These are phyloP conservation scores for Leucosticte australis DNA, from an alignment of 2,113 vertebrate genomes.

Conservation along the genomic window DNA sequence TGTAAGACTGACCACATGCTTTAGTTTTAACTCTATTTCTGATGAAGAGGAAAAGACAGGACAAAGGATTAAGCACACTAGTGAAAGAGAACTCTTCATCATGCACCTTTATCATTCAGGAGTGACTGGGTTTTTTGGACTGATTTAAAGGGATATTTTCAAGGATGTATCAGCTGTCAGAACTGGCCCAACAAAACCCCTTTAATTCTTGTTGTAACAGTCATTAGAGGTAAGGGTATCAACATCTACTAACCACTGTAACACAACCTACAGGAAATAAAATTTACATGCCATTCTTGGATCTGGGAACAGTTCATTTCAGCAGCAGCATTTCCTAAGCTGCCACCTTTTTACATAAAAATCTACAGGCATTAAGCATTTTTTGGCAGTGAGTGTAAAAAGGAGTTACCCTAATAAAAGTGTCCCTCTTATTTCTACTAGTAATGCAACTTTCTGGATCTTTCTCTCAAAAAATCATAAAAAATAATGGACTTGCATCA, in stretches of 20 bases:
- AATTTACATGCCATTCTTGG: not conserved
- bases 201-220: not conserved
- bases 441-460: not conserved
- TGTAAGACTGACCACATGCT: not conserved
- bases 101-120: not conserved
- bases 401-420: not conserved
- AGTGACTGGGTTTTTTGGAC: not conserved
- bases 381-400: not conserved
- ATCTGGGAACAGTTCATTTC: not conserved
- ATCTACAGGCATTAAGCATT: not conserved
- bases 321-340: not conserved
- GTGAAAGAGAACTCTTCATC: not conserved
- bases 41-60: not conserved
- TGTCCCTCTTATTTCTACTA: not conserved
- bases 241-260: not conserved
- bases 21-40: not conserved
- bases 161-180: not conserved
- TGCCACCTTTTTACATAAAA: not conserved
- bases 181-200: not conserved
- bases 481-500: not conserved
- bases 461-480: not conserved
- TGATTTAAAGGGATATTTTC: not conserved
- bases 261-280: not conserved
- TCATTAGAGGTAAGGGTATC: not conserved
- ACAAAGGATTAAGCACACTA: rapidly evolving